Conservation (phyloP, 2,797 vertebrate genomes). For the Syngnathus acus region DNA sequence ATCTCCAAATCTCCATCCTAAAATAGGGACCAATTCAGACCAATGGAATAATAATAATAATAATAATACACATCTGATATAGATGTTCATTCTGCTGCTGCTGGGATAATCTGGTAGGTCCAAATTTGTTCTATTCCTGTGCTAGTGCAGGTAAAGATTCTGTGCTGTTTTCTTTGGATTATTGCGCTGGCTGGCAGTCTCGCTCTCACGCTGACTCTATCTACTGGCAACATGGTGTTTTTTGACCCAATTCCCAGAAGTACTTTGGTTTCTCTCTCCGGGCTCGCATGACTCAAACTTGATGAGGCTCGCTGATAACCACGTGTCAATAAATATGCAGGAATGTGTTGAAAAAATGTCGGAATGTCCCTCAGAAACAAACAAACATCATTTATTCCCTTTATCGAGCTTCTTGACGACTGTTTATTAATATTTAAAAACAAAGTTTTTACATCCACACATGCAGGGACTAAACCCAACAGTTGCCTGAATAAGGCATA, state of each 20-base stretch:
- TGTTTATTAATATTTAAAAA: constrained; percentile 18
- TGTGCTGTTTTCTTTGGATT: constrained; percentile 8
- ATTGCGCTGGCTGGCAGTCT: constrained; percentile 4
- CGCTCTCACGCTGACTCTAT: constrained; percentile 15
- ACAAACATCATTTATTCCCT: constrained; percentile 35
- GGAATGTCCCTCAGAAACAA: constrained; percentile 13
- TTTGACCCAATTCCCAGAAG: constrained; percentile 33
- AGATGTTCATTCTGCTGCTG: neutral
- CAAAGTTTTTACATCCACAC: constrained; percentile 9
- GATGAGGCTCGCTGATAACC: constrained; percentile 29
- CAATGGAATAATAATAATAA: neutral
- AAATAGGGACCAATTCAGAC: neutral
- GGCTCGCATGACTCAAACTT: constrained; percentile 21
- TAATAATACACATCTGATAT: neutral
- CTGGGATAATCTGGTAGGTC: neutral
- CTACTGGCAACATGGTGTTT: constrained; percentile 18
- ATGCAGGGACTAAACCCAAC: constrained; percentile 8
- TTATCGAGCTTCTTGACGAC: constrained; percentile 14
- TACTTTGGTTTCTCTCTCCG: constrained; percentile 8
- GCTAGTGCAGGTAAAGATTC: neutral
- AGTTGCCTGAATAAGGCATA: constrained; percentile 8
- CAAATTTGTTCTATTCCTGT: constrained; percentile 3
- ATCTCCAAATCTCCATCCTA: neutral
- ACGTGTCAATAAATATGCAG: neutral
- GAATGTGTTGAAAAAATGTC: constrained; percentile 18